These are phyloP conservation scores for Chrysotoxum bicinctum DNA, from an alignment of 2,888 invertebrate genomes.

Conservation along the genomic window DNA sequence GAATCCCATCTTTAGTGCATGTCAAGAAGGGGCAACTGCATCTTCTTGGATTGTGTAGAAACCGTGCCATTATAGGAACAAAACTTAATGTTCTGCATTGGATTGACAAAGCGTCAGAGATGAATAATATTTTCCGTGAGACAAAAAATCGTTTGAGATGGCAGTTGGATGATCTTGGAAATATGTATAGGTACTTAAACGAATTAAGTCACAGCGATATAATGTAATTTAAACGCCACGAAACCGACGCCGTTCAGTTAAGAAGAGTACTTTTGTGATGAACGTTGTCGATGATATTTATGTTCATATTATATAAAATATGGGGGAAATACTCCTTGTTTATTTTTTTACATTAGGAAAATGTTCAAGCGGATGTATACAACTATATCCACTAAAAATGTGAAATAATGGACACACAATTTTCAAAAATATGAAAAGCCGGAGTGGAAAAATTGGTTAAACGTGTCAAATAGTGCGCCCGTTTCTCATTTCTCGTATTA, in stretches of 20 bases:
- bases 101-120: background rate
- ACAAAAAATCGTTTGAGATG: background rate
- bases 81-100: background rate
- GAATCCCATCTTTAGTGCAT: constrained; percentile 29
- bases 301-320: too few species aligned
- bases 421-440: too few species aligned
- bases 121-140: constrained; percentile 3
- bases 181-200: constrained; percentile 32
- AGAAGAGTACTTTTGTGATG: constrained; percentile 3
- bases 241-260: constrained; percentile 59
- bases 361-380: too few species aligned
- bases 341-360: too few species aligned
- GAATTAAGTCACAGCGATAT: constrained; percentile 61
- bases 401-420: too few species aligned
- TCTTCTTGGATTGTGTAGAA: constrained; percentile 37
- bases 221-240: constrained; percentile 65
- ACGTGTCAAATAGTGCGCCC: too few species aligned
- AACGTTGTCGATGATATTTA: too few species aligned
- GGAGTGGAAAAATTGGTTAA: too few species aligned
- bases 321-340: too few species aligned
- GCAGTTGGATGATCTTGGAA: constrained; percentile 13
- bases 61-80: background rate
- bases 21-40: constrained; percentile 51
- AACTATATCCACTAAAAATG: too few species aligned
- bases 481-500: too few species aligned